A percentile compares a stretch with the other conserved stretches of the same genome.
Evolutionary conservation across 2,113 vertebrate genomes (phyloP).

Genomic region (Mus spicilegus): DNA sequence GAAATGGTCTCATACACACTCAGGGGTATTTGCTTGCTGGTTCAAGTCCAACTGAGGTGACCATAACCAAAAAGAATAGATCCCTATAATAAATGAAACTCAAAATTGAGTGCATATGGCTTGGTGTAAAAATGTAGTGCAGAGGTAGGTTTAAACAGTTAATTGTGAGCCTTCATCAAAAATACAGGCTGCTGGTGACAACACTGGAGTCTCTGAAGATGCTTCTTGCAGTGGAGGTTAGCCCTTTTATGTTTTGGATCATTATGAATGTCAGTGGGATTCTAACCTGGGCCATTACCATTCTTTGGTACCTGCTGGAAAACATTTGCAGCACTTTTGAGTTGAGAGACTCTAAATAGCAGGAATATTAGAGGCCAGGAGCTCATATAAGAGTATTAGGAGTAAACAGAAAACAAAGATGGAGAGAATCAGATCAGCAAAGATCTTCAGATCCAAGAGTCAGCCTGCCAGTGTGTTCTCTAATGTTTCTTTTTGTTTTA

Average conservation of each 20-base stretch:
- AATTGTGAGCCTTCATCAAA: neutral
- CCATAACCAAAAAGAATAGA: neutral
- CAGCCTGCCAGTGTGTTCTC: neutral
- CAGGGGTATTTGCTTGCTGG: neutral
- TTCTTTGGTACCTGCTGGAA: neutral
- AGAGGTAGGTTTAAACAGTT: neutral
- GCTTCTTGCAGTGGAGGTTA: neutral
- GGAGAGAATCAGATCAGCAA: neutral
- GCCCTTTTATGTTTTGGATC: neutral
- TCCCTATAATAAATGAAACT: constrained; percentile 20
- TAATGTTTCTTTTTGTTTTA: neutral
- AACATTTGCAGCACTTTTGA: neutral
- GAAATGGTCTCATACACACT: neutral
- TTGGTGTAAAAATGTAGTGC: neutral
- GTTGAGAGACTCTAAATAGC: neutral
- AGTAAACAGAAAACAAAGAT: constrained; percentile 10
- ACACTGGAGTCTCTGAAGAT: neutral
- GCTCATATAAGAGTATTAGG: neutral
- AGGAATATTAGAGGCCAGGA: neutral
- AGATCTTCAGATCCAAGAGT: neutral
- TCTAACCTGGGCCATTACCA: neutral
- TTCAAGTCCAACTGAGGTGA: neutral
- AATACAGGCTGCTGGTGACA: neutral
- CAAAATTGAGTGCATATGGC: neutral
- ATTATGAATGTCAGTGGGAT: neutral